A percentile compares a stretch with the other conserved stretches of the same genome.
Conservation (phyloP, 2,888 invertebrate species). For the Strigamia maritima region DNA sequence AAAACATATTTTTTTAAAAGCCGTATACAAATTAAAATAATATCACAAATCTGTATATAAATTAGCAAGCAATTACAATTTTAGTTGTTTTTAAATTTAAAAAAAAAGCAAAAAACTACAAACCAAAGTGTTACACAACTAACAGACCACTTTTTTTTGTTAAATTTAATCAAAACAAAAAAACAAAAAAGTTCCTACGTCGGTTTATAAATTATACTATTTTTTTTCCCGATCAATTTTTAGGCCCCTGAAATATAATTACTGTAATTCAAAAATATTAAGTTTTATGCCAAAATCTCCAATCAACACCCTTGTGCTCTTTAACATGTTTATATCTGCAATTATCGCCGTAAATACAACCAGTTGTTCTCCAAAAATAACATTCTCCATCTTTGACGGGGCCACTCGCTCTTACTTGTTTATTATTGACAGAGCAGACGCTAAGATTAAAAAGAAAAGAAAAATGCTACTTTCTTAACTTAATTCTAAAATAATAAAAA, state of each 20-base stretch:
- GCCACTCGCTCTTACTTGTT: conserved; percentile 44
- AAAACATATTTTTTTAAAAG: neutral
- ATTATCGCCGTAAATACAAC: conserved; percentile 53
- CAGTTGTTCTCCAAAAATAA: conserved; percentile 56
- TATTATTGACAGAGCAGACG: conserved; percentile 19
- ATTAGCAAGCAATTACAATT: neutral
- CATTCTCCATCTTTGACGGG: conserved; percentile 56
- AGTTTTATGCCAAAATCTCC: conserved; percentile 54
- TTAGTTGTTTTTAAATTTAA: neutral
- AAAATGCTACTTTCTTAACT: neutral
- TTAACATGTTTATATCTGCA: conserved; percentile 54
- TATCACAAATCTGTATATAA: neutral
- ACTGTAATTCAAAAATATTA: neutral
- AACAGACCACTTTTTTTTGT: conserved; percentile 6
- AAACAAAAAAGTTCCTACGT: neutral
- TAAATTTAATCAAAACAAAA: neutral
- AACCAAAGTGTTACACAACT: neutral
- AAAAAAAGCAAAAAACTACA: neutral
- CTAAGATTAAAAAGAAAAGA: neutral
- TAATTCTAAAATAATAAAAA: neutral
- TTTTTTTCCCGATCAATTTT: neutral
- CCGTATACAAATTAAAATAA: neutral
- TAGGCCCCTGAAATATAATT: conserved; percentile 5
- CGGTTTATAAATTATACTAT: neutral
- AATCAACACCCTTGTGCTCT: conserved; percentile 54